These are phyloP conservation scores for Stegastes partitus DNA, from an alignment of 2,113 vertebrate genomes.

Conservation along the genomic window DNA sequence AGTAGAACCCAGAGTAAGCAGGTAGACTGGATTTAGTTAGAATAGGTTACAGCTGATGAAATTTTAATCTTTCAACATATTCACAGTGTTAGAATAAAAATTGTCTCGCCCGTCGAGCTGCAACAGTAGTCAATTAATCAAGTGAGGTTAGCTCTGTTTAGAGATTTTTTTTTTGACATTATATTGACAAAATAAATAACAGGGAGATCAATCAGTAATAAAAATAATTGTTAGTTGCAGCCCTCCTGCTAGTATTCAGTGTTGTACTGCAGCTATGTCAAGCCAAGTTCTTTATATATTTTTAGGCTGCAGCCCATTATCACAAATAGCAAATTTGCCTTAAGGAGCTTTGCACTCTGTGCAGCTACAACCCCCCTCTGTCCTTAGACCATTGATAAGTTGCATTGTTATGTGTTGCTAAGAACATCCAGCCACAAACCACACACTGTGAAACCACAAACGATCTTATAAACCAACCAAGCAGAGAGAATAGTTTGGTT, in stretches of 20 bases:
- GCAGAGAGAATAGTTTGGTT: conserved; percentile 16
- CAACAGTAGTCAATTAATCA: background rate
- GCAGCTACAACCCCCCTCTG: background rate
- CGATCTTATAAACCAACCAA: background rate
- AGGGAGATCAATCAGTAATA: background rate
- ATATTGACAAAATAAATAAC: background rate
- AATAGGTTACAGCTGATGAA: conserved; percentile 2
- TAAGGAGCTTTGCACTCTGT: background rate
- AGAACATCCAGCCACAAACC: conserved; percentile 15
- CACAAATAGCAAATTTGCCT: background rate
- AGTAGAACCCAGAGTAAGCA: conserved; percentile 12
- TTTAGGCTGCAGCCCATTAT: background rate
- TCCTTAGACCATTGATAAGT: background rate
- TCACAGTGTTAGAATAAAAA: background rate
- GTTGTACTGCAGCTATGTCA: background rate
- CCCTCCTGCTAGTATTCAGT: background rate
- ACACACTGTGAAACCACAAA: background rate
- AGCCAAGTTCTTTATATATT: background rate
- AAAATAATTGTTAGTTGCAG: too few relatives aligned
- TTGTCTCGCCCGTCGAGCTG: background rate
- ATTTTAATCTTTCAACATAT: background rate
- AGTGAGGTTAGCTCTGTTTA: background rate
- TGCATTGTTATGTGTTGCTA: background rate
- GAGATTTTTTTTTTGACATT: background rate
- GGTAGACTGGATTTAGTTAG: conserved; percentile 30